A percentile compares a stretch with the other conserved stretches of the same genome.
phyloP scores from a whole-genome alignment of 2,888 invertebrate species.

The Furcula furcula region DNA sequence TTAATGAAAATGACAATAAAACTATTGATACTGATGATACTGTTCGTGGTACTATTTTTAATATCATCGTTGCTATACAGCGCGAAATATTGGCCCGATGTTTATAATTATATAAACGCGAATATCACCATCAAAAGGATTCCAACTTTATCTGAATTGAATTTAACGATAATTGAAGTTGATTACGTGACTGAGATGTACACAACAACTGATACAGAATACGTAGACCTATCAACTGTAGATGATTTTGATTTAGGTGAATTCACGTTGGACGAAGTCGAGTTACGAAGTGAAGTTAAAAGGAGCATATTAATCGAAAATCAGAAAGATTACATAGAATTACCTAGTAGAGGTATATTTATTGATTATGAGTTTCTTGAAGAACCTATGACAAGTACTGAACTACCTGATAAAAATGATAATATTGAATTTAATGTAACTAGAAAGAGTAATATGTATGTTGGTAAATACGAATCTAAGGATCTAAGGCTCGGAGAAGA shows the following conservation, averaged over 20 bases:
- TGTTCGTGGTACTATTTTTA: constrained; percentile 56
- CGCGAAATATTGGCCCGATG: constrained; percentile 64
- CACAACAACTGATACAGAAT: constrained; percentile 41
- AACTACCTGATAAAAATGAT: too few species aligned
- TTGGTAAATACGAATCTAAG: too few species aligned
- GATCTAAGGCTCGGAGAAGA: too few species aligned
- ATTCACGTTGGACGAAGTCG: constrained; percentile 40
- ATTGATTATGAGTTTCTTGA: constrained; percentile 57
- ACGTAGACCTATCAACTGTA: constrained; percentile 35
- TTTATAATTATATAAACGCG: constrained; percentile 63
- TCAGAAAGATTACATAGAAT: constrained; percentile 27
- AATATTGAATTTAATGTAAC: too few species aligned
- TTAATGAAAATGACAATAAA: constrained; percentile 50
- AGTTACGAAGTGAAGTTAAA: constrained; percentile 25
- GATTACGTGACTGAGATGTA: constrained; percentile 46
- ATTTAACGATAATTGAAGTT: constrained; percentile 43
- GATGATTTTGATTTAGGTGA: constrained; percentile 41
- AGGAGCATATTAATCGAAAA: constrained; percentile 29
- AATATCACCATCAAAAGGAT: constrained; percentile 70
- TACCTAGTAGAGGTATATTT: constrained; percentile 27
- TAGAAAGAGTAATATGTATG: too few species aligned
- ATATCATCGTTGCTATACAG: constrained; percentile 60
- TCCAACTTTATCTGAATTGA: constrained; percentile 61
- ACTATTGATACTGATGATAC: constrained; percentile 52
- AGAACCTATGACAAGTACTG: constrained; percentile 32